phyloP scores from a whole-genome alignment of 1,140 invertebrate species.

The Goniozus legneri region DNA sequence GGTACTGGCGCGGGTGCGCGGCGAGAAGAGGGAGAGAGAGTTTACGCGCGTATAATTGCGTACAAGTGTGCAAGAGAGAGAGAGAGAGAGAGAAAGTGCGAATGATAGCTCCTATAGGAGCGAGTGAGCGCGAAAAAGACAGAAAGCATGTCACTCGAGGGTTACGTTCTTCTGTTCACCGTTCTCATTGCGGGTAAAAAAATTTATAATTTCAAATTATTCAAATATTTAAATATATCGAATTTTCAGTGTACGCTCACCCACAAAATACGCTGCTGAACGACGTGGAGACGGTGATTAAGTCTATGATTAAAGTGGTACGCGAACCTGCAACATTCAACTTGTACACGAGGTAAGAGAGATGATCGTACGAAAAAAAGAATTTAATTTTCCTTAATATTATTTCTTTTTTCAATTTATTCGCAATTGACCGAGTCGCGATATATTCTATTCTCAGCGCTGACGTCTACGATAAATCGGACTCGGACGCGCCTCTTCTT shows the following conservation, averaged over 20 bases:
- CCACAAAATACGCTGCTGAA: conserved; percentile 30
- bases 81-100: no score
- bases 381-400: no score
- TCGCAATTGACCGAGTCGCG: no score
- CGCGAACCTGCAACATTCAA: conserved; percentile 39
- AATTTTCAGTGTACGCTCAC: conserved; percentile 16
- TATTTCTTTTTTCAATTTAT: no score
- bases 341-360: conserved; percentile 34
- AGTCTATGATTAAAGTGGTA: conserved; percentile 22
- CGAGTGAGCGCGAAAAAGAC: no score
- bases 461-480: conserved; percentile 36
- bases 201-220: not conserved
- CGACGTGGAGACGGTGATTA: conserved; percentile 29
- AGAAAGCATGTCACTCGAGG: conserved; percentile 23
- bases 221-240: not conserved
- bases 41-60: no score
- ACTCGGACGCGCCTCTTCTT: conserved; percentile 19
- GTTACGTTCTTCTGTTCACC: conserved; percentile 15
- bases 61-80: no score
- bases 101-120: no score
- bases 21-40: no score
- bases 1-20: no score
- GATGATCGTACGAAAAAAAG: no score
- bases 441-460: conserved; percentile 43
- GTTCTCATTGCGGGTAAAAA: conserved; percentile 22